A percentile compares a stretch with the other conserved stretches of the same genome.
These are phyloP conservation scores for Pachyseris speciosa DNA, from an alignment of 64 coral and sea anemone species.

Conservation along the genomic window DNA sequence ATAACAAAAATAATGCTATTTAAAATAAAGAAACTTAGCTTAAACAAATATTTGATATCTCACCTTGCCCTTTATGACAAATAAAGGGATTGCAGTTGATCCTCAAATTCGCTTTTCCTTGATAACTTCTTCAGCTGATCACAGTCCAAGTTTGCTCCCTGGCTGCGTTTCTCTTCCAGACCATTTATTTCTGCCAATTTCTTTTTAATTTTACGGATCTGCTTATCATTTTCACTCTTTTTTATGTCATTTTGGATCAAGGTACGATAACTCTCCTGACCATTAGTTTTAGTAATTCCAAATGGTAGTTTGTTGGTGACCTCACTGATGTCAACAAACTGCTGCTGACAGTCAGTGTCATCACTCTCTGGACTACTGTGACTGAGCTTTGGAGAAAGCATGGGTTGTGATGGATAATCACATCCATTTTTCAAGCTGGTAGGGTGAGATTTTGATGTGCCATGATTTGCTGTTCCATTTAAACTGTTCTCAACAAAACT, in stretches of 20 bases:
- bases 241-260: neutral
- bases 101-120: slow-evolving; percentile 82
- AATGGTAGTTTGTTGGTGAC: neutral
- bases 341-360: neutral
- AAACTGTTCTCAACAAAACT: slow-evolving; percentile 63
- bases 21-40: neutral
- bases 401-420: neutral
- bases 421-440: neutral
- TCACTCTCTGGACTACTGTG: neutral
- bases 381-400: neutral
- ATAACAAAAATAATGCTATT: neutral
- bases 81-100: slow-evolving; percentile 58
- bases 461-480: neutral
- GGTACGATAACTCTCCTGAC: neutral
- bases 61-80: neutral
- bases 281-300: neutral
- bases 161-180: slow-evolving; percentile 68
- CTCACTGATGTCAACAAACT: slow-evolving; percentile 10
- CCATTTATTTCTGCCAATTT: slow-evolving; percentile 84
- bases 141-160: slow-evolving; percentile 84
- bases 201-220: slow-evolving; percentile 91
- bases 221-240: slow-evolving; percentile 86
- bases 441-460: neutral
- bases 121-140: slow-evolving; percentile 96
- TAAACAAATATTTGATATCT: neutral